phyloP scores from a whole-genome alignment of 92 coral and sea anemone genomes.

The Virgularia gustaviana region DNA sequence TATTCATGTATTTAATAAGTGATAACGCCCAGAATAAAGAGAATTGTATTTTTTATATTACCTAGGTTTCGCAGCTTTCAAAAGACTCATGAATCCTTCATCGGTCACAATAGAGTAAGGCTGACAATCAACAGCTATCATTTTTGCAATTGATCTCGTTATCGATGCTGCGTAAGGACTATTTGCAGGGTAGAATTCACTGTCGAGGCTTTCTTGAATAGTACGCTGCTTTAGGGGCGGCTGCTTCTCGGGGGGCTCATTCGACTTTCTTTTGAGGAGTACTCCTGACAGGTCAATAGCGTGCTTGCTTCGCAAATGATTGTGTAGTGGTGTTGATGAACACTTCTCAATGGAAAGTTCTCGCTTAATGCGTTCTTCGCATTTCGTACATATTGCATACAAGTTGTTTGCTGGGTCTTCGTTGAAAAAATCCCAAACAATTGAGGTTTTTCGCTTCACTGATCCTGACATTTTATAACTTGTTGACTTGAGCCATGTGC shows the following conservation, averaged over 20 bases:
- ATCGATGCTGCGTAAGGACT: neutral
- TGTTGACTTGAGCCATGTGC: too few relatives aligned
- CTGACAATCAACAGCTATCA: slow-evolving; percentile 17
- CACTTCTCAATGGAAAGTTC: neutral
- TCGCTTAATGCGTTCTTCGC: neutral
- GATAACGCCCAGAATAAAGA: too few relatives aligned
- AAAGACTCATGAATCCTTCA: slow-evolving; percentile 8
- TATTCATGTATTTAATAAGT: neutral
- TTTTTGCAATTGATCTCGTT: slow-evolving; percentile 9
- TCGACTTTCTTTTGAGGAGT: neutral
- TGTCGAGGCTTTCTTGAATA: neutral
- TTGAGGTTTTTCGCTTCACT: neutral
- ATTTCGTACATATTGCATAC: neutral
- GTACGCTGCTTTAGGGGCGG: neutral
- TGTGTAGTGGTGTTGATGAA: neutral
- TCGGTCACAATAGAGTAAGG: slow-evolving; percentile 1
- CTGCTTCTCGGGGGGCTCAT: neutral
- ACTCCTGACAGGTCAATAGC: neutral
- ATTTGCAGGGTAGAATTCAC: neutral
- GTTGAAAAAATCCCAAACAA: neutral
- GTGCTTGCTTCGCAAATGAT: neutral
- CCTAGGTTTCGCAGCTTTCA: slow-evolving; percentile 19
- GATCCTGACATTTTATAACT: too few relatives aligned
- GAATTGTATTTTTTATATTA: neutral
- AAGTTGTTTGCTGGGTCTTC: neutral